Evolutionary conservation across 2,888 invertebrate genomes (phyloP), one percentile per base, ranked within the genome.

Genomic region (Holacanthella duospinosa): DNA sequence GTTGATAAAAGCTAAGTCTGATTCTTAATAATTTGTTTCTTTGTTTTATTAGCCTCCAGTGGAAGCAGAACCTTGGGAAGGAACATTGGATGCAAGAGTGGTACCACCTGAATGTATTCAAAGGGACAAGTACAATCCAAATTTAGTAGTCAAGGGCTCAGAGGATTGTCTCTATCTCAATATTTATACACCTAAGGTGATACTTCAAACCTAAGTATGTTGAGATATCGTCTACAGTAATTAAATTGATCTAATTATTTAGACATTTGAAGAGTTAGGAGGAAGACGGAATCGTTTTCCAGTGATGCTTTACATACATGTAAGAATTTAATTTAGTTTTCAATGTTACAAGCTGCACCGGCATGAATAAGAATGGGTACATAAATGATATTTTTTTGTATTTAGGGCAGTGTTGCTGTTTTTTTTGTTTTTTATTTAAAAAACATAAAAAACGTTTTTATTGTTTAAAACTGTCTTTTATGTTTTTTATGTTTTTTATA

Each of bases 111-210:
- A 53, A 21, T 71, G 71, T 36, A 60, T 65, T 43, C 71, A 71
- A 63, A 57, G 60, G 12, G 65, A 67, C 48, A 63, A 65, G 6
- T 59, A 62, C 36, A 60, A 24, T 1, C 19, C 29, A 26, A 19
- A 24, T 0, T 44, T 44, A 1, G 29, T 59, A 3, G 55, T 63
- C 2, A 16, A 27, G 0, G 70, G 70, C 9, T 24, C 25, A 2
- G 70, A 71, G 43, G 68, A 67, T 27, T 71, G 70, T 59, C 61
- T 71, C 19, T 58, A 59, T 27, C 3, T 71, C 0, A 71, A 69
- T 53, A 58, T 71, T 21, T 66, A 63, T 44, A 65, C 66, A 29
- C 70, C 70, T 43, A 64, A 64, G 27, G 66, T 69, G 44, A 9
- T 6, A 3, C 6, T 2, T 70, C 1, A 70, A 70, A 44, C 57